Base-by-base conservation (phyloP, 2,797 vertebrate genomes). In the Arremon aurantiirostris region DNA sequence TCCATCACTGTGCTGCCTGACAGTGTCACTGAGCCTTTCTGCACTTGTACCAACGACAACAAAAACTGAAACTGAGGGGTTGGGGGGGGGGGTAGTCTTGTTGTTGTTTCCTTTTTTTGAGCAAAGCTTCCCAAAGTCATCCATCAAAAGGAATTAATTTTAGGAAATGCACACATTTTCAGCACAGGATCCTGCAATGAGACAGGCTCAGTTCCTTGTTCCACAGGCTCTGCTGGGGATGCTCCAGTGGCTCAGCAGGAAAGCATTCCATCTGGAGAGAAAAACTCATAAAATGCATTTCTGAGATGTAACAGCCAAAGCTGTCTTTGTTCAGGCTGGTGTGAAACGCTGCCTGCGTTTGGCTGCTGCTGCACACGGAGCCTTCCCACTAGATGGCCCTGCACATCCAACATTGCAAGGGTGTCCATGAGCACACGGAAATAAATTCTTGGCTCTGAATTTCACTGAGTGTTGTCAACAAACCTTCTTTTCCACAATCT, bases 331-430 rank as follows among this genome's bases (percentile, higher is more conserved):
- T 90, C 68, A 10, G 50, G 15, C 39, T 32, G 9, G 2, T 39
- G 59, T 12, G 27, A 71, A 69, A 55, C 3, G 5, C 49, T 22
- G 9, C 57, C 21, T 8, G 0, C 12, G 14, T 42, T 24, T 13
- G 86, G 56, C 47, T 66, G 50, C 5, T 55, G 55, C 14, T 66
- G 87, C 76, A 47, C 47, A 20, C 57, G 18, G 30, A 66, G 12
- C 23, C 7, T 32, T 88, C 53, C 96, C 95, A 94, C 95, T 94
- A 97, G 96, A 86, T 96, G 95, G 94, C 96, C 46, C 94, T 84
- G 82, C 56, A 37, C 49, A 82, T 93, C 95, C 95, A 84, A 13
- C 44, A 44, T 88, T 89, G 78, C 46, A 2, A 32, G 6, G 2
- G 30, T 44, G 77, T 55, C 53, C 35, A 1, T 1, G 34, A 64